Conservation (phyloP, 2,113 vertebrate species). For the Hucho hucho region DNA sequence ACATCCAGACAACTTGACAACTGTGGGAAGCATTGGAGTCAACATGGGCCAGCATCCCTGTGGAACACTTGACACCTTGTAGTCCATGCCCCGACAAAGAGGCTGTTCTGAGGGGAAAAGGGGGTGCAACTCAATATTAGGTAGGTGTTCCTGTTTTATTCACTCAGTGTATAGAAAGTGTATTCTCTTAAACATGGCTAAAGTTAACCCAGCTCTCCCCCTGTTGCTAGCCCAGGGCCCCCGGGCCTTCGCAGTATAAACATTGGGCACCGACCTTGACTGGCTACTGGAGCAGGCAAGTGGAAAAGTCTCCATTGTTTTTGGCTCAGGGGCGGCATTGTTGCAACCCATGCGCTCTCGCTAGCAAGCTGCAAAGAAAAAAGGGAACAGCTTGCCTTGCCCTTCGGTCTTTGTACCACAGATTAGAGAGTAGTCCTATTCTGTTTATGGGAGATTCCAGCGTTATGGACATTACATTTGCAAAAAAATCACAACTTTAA, state of each 20-base stretch:
- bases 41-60: too few species aligned
- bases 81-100: too few species aligned
- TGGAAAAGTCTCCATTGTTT: slow-evolving; percentile 47
- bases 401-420: not conserved
- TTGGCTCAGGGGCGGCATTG: slow-evolving; percentile 47
- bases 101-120: too few species aligned
- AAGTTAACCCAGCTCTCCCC: not conserved
- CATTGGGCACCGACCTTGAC: slow-evolving; percentile 27
- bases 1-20: too few species aligned
- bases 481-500: too few species aligned
- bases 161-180: not conserved
- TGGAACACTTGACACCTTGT: too few species aligned
- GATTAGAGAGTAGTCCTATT: too few species aligned
- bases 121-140: too few species aligned
- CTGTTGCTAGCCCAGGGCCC: slow-evolving; percentile 14
- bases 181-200: slow-evolving; percentile 25
- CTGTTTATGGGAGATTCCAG: too few species aligned
- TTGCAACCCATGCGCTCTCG: slow-evolving; percentile 36
- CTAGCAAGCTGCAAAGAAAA: slow-evolving; percentile 43
- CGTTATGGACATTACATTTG: too few species aligned
- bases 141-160: too few species aligned
- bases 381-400: not conserved
- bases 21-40: too few species aligned
- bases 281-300: slow-evolving; percentile 47
- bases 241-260: slow-evolving; percentile 14